These are phyloP conservation scores for Bombus pyrosoma DNA, from an alignment of 1,140 invertebrate species.

Conservation along the genomic window DNA sequence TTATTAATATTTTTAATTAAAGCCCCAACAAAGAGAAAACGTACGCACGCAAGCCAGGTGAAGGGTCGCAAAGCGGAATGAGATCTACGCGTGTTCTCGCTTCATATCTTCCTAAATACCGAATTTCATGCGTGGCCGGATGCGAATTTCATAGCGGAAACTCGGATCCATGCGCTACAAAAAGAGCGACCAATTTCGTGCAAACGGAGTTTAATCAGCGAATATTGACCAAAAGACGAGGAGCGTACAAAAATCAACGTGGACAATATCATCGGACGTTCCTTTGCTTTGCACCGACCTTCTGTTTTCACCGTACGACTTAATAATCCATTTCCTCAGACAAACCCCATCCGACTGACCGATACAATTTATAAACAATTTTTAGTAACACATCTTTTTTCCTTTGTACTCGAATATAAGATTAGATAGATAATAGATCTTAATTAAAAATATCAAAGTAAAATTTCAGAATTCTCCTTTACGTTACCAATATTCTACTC, in stretches of 20 bases:
- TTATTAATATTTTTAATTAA: slow-evolving; percentile 78
- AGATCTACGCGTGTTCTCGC: slow-evolving; percentile 61
- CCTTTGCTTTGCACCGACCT: neutral
- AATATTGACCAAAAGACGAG: slow-evolving; percentile 27
- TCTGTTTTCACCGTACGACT: neutral
- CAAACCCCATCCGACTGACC: neutral
- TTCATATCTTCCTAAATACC: slow-evolving; percentile 52
- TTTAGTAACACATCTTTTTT: too few relatives aligned
- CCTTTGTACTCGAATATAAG: too few relatives aligned
- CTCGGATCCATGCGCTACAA: neutral
- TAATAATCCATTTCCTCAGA: neutral
- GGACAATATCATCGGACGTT: neutral
- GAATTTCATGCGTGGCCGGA: slow-evolving; percentile 40
- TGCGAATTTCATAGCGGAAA: slow-evolving; percentile 22
- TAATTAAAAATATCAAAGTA: too few relatives aligned
- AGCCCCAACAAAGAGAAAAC: slow-evolving; percentile 65
- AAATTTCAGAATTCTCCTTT: too few relatives aligned
- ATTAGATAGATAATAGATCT: too few relatives aligned
- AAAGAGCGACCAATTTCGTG: slow-evolving; percentile 4
- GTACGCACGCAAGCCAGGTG: slow-evolving; percentile 37
- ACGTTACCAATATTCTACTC: neutral
- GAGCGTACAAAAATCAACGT: slow-evolving; percentile 9
- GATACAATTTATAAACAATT: neutral
- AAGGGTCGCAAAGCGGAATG: slow-evolving; percentile 25
- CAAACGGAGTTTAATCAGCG: slow-evolving; percentile 44